These are phyloP conservation scores for Heptranchias perlo DNA, from an alignment of 2,113 vertebrate genomes.

Conservation along the genomic window DNA sequence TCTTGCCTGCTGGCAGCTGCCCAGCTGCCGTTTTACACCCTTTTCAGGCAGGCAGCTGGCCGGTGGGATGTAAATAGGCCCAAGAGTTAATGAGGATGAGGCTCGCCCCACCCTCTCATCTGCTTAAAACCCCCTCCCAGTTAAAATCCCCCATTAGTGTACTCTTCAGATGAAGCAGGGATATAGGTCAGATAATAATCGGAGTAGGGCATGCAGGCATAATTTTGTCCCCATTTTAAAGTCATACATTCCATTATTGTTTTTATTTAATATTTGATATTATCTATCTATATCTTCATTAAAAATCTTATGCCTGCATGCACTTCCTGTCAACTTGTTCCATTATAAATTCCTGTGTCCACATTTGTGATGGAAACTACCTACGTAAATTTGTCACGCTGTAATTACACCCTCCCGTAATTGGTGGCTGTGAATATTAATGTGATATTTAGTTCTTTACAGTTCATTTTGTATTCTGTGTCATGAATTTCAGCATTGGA, in stretches of 20 bases:
- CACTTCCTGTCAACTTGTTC: neutral
- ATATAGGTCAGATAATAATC: neutral
- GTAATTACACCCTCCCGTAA: neutral
- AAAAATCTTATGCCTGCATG: neutral
- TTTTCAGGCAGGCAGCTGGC: neutral
- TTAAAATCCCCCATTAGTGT: no score
- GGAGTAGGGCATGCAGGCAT: neutral
- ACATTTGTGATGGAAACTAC: constrained; percentile 14
- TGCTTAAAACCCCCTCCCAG: no score
- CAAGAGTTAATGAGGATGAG: no score
- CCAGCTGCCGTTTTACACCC: no score
- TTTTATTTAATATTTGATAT: neutral
- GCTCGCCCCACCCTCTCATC: no score
- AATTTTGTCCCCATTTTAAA: neutral
- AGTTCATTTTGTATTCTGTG: constrained; percentile 14
- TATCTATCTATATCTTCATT: neutral
- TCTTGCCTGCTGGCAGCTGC: no score
- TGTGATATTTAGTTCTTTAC: neutral
- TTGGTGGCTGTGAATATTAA: constrained; percentile 25
- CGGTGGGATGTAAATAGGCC: neutral
- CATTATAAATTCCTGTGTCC: no score
- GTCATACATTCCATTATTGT: neutral
- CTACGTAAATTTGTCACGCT: neutral
- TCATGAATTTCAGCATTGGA: neutral
- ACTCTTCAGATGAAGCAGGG: neutral